Conservation (phyloP, 2,888 invertebrate genomes). For the Emesis castigata region DNA sequence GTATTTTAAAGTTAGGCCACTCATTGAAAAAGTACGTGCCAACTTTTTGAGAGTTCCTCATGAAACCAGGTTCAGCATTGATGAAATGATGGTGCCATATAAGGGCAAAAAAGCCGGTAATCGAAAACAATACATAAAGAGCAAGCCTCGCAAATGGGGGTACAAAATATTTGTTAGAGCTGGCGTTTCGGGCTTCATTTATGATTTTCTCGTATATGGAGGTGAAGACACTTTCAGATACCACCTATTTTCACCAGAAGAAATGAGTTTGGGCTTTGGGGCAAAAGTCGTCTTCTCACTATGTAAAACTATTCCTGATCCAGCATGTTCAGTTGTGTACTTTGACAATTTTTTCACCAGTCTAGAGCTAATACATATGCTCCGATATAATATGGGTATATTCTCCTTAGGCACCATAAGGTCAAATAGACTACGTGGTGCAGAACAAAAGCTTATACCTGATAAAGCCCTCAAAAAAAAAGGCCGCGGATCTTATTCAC, state of each 20-base stretch:
- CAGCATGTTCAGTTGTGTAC: slow-evolving; percentile 21
- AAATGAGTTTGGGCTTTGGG: slow-evolving; percentile 31
- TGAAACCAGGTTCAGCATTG: slow-evolving; percentile 68
- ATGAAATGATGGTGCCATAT: slow-evolving; percentile 74
- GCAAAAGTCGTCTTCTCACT: slow-evolving; percentile 37
- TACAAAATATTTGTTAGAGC: slow-evolving; percentile 68
- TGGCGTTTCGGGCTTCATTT: slow-evolving; percentile 62
- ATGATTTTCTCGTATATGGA: slow-evolving; percentile 68
- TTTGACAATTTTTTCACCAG: slow-evolving; percentile 25
- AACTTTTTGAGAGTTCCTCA: slow-evolving; percentile 24
- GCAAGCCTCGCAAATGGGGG: slow-evolving; percentile 71
- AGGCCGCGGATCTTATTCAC: too few species aligned
- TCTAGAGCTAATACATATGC: background rate
- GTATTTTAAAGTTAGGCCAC: too few species aligned
- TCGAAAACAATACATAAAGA: slow-evolving; percentile 70
- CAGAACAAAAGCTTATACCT: too few species aligned
- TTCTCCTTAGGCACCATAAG: background rate
- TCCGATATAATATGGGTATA: background rate
- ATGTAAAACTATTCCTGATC: slow-evolving; percentile 30
- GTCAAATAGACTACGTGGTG: too few species aligned
- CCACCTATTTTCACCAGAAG: slow-evolving; percentile 47
- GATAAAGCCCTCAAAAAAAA: too few species aligned
- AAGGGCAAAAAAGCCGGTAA: slow-evolving; percentile 71
- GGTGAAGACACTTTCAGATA: slow-evolving; percentile 66
- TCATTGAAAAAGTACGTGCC: too few species aligned